Evolutionary conservation across 2,113 vertebrate species (phyloP).

Genomic region (Protobothrops mucrosquamatus): DNA sequence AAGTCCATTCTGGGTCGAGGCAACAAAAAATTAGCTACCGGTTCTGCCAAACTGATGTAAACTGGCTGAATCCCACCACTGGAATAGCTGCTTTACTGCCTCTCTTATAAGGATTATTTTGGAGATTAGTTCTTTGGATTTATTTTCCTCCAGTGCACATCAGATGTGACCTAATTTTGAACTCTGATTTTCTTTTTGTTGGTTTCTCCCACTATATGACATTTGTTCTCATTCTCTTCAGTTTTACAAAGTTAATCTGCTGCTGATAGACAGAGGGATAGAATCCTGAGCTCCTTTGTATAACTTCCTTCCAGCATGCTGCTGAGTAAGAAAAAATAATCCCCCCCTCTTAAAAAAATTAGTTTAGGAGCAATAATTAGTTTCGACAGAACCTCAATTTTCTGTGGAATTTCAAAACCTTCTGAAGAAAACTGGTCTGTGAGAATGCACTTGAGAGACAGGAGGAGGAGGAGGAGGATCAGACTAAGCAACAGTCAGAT

Average conservation of each 20-base stretch:
- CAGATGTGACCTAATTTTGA: not conserved
- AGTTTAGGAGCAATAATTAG: not conserved
- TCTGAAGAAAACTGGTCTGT: not conserved
- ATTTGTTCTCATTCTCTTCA: not conserved
- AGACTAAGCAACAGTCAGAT: not conserved
- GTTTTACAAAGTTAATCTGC: not conserved
- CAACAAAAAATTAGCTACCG: too few relatives aligned
- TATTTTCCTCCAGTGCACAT: not conserved
- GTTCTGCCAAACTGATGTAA: too few relatives aligned
- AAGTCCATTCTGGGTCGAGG: too few relatives aligned
- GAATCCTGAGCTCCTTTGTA: not conserved
- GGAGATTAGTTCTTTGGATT: not conserved
- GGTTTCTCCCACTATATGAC: not conserved
- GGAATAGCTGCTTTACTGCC: not conserved
- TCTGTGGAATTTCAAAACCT: not conserved
- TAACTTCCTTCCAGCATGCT: not conserved
- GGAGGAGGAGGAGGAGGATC: not conserved
- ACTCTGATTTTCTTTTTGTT: not conserved
- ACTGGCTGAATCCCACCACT: too few relatives aligned
- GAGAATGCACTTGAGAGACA: not conserved
- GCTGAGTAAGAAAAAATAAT: not conserved
- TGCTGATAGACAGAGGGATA: not conserved
- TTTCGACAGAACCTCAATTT: not conserved
- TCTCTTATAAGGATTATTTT: not conserved
- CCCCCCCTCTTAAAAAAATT: not conserved